phyloP scores from a whole-genome alignment of 2,797 vertebrate species.

The Crenichthys baileyi region DNA sequence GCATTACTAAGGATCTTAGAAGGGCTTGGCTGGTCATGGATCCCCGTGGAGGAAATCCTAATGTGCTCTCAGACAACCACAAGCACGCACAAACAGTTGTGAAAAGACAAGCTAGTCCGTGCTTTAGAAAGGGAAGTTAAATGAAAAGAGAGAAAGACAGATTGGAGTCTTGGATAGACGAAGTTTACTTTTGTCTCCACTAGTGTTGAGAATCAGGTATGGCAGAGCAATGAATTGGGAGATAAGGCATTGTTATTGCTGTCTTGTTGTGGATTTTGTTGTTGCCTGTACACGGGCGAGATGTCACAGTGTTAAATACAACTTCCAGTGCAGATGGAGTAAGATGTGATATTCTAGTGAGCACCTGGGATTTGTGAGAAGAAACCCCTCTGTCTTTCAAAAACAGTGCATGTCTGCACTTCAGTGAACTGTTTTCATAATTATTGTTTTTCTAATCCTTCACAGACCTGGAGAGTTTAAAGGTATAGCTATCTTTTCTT shows the following conservation, averaged over 20 bases:
- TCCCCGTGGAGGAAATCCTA: conserved; percentile 44
- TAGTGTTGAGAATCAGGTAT: conserved; percentile 6
- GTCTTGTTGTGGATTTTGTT: conserved; percentile 1
- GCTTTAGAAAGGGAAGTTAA: background rate
- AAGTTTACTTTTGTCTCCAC: conserved; percentile 22
- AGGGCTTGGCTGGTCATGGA: conserved; percentile 45
- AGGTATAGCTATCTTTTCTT: background rate
- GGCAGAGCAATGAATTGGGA: background rate
- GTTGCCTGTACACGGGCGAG: background rate
- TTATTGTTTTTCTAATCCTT: background rate
- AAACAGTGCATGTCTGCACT: background rate
- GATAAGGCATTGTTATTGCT: background rate
- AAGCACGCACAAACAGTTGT: conserved; percentile 12
- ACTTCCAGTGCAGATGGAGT: background rate
- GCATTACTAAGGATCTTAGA: conserved; percentile 50
- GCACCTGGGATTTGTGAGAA: background rate
- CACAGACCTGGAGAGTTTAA: background rate
- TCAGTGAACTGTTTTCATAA: background rate
- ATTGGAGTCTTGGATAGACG: background rate
- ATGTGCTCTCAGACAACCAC: conserved; percentile 30
- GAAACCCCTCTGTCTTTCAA: background rate
- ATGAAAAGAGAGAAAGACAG: background rate
- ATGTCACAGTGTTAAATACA: background rate
- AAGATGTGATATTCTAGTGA: background rate
- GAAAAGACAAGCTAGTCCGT: conserved; percentile 18